phyloP scores from a whole-genome alignment of 2,113 vertebrate species.

The Rhadina sibilatrix region DNA sequence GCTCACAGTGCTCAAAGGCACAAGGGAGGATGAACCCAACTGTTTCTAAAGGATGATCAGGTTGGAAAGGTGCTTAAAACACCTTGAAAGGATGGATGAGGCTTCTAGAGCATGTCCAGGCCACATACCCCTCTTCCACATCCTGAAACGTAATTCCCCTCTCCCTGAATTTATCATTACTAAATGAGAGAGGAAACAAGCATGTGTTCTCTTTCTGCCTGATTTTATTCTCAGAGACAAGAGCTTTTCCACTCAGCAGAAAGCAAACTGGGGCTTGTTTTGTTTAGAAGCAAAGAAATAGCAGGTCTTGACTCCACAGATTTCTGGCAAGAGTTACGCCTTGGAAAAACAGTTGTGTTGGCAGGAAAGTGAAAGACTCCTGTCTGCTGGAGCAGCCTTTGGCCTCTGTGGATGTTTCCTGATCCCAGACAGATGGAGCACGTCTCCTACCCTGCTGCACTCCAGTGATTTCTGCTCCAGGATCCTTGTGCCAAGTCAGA shows the following conservation, averaged over 20 bases:
- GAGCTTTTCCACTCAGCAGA: not conserved
- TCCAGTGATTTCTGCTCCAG: not conserved
- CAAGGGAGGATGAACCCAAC: not conserved
- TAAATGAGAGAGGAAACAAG: not conserved
- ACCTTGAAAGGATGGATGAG: not conserved
- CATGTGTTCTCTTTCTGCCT: not conserved
- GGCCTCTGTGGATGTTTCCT: not conserved
- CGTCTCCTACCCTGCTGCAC: accelerated
- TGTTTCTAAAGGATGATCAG: not conserved
- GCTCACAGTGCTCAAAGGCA: not conserved
- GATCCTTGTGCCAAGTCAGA: not conserved
- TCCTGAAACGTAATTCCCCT: not conserved
- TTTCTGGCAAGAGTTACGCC: slow-evolving; percentile 3
- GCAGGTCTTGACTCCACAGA: not conserved
- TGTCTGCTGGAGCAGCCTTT: slow-evolving; percentile 15
- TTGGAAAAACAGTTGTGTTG: slow-evolving; percentile 53
- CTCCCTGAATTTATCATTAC: not conserved
- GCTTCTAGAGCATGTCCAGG: not conserved
- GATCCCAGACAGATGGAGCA: slow-evolving; percentile 32
- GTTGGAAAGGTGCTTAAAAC: not conserved
- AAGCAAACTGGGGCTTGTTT: slow-evolving; percentile 5
- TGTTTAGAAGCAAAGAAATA: not conserved
- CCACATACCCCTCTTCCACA: not conserved
- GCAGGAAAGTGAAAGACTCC: slow-evolving; percentile 1
- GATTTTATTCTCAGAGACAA: not conserved